Evolutionary conservation across 2,888 invertebrate genomes (phyloP).

Genomic region (Abscondita cerata): DNA sequence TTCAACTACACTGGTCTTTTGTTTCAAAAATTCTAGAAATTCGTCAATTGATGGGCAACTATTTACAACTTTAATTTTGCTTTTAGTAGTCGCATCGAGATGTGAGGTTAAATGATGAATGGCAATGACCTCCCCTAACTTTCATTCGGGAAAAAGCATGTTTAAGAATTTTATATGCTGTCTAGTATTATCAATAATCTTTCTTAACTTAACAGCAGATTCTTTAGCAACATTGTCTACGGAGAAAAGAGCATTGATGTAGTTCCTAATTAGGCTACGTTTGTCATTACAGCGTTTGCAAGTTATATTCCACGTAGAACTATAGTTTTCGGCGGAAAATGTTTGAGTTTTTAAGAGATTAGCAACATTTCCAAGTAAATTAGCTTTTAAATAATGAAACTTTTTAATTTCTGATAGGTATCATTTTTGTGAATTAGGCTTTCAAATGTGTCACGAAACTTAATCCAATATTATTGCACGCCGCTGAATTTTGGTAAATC

Average conservation of each 20-base stretch:
- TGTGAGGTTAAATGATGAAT: not conserved
- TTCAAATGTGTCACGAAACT: too few species aligned
- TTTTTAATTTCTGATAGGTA: too few species aligned
- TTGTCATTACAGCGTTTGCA: too few species aligned
- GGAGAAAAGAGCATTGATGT: slow-evolving; percentile 36
- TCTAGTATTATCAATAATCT: not conserved
- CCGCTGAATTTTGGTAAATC: too few species aligned
- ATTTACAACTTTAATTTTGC: not conserved
- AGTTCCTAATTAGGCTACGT: slow-evolving; percentile 26
- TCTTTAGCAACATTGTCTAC: not conserved
- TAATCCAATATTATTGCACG: too few species aligned
- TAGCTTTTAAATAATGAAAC: too few species aligned
- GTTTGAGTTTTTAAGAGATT: too few species aligned
- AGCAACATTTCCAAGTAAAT: too few species aligned
- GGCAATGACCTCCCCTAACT: not conserved
- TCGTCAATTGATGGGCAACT: not conserved
- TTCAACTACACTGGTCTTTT: slow-evolving; percentile 5
- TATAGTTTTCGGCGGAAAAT: too few species aligned
- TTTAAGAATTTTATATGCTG: slow-evolving; percentile 17
- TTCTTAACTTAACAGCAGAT: slow-evolving; percentile 6
- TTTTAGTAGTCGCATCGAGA: slow-evolving; percentile 1
- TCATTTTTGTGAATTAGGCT: too few species aligned
- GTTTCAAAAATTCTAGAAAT: slow-evolving; percentile 6
- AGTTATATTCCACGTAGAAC: too few species aligned
- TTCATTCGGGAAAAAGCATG: not conserved